These are phyloP conservation scores for Pleuronectes platessa DNA, from an alignment of 2,113 vertebrate species.

Conservation along the genomic window DNA sequence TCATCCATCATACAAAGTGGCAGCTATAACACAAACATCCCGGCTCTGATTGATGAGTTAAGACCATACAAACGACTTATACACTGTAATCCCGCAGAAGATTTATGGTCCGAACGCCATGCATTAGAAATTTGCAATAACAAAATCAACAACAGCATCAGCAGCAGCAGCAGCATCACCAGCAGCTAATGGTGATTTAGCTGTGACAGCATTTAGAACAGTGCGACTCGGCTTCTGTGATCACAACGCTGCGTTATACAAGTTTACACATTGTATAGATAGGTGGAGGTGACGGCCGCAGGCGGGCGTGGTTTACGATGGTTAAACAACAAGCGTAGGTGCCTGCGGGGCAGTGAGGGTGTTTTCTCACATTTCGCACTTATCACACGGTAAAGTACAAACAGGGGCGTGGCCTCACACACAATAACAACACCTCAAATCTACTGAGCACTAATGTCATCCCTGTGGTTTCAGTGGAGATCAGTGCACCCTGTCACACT, in stretches of 20 bases:
- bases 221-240: slow-evolving; percentile 37
- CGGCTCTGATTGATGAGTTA: slow-evolving; percentile 73
- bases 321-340: slow-evolving; percentile 35
- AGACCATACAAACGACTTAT: slow-evolving; percentile 63
- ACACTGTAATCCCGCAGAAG: slow-evolving; percentile 69
- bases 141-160: slow-evolving; percentile 60
- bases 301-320: slow-evolving; percentile 36
- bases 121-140: slow-evolving; percentile 70
- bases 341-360: slow-evolving; percentile 40
- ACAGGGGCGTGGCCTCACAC: slow-evolving; percentile 53
- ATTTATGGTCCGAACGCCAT: slow-evolving; percentile 64
- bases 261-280: slow-evolving; percentile 27
- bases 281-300: slow-evolving; percentile 42
- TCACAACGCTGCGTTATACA: slow-evolving; percentile 44
- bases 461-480: neutral
- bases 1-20: slow-evolving; percentile 75
- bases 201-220: slow-evolving; percentile 55
- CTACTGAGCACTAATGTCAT: no score
- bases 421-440: neutral
- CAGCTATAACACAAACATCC: slow-evolving; percentile 76
- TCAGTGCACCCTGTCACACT: neutral
- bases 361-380: slow-evolving; percentile 69
- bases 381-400: slow-evolving; percentile 38
- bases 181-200: slow-evolving; percentile 66
- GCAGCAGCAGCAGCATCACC: slow-evolving; percentile 30